phyloP scores from a whole-genome alignment of 2,797 vertebrate species.

The Argentina silus region DNA sequence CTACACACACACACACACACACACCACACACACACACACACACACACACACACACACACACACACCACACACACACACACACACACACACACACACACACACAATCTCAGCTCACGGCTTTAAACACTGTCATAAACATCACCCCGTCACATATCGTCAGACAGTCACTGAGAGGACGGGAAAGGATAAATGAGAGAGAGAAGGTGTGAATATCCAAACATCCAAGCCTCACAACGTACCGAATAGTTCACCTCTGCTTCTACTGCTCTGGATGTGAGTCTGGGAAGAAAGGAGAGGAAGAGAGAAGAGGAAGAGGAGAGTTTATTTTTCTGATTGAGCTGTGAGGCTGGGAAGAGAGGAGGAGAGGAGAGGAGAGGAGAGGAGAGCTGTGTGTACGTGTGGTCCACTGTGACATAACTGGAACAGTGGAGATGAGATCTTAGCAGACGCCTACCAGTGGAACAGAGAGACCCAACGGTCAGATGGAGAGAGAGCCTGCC shows the following conservation, averaged over 20 bases:
- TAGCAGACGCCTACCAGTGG: conserved; percentile 45
- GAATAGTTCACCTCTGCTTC: neutral
- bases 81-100: neutral
- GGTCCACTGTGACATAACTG: conserved; percentile 23
- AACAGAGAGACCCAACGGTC: conserved; percentile 22
- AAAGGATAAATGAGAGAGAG: conserved; percentile 1
- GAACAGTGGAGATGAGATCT: conserved; percentile 52
- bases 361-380: neutral
- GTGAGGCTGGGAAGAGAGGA: neutral
- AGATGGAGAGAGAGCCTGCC: conserved; percentile 58
- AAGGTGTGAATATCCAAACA: neutral
- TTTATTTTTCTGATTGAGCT: neutral
- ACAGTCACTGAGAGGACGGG: neutral
- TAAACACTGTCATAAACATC: conserved; percentile 53
- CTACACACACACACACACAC: neutral
- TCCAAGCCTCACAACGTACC: neutral
- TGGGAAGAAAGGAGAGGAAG: neutral
- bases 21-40: conserved; percentile 12
- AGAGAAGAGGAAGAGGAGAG: neutral
- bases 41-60: neutral
- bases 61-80: neutral
- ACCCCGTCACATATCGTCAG: conserved; percentile 27
- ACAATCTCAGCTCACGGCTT: conserved; percentile 42
- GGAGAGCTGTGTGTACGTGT: neutral
- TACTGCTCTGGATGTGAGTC: neutral